Conservation (phyloP, 2,888 invertebrate genomes). For the Ryuthela nishihirai region DNA sequence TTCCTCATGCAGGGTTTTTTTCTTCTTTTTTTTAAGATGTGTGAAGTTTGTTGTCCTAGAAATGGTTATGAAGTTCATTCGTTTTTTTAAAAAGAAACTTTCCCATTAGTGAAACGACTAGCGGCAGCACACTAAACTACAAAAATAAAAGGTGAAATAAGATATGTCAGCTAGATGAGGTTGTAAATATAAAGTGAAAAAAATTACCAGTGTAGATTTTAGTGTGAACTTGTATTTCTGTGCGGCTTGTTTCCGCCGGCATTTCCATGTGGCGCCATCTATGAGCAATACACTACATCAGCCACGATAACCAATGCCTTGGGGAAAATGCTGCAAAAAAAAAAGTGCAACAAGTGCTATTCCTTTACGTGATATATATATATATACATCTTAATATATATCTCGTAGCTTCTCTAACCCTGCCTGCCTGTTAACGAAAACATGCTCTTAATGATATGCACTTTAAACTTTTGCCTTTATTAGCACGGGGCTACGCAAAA, state of each 20-base stretch:
- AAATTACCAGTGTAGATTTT: too few relatives aligned
- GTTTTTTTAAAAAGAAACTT: too few relatives aligned
- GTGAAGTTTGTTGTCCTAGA: too few relatives aligned
- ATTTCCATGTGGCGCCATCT: conserved; percentile 33
- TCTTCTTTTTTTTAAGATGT: too few relatives aligned
- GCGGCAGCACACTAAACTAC: too few relatives aligned
- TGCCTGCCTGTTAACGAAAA: not conserved
- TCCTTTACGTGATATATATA: conserved; percentile 35
- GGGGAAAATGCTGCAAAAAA: conserved; percentile 21
- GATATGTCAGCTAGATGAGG: too few relatives aligned
- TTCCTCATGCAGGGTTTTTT: too few relatives aligned
- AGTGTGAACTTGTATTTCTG: conserved; percentile 4
- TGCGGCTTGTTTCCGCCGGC: conserved; percentile 26
- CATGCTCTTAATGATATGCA: conserved; percentile 10
- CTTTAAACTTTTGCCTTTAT: conserved; percentile 20
- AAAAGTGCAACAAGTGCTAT: conserved; percentile 27
- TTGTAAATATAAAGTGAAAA: too few relatives aligned
- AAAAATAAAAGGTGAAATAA: too few relatives aligned
- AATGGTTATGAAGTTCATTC: too few relatives aligned
- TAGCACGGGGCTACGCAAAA: conserved; percentile 18
- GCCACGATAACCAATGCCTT: conserved; percentile 16
- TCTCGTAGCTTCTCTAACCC: conserved; percentile 13
- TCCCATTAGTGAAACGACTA: too few relatives aligned
- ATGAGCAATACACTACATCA: conserved; percentile 30
- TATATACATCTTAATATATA: conserved; percentile 22